phyloP scores from a whole-genome alignment of 2,888 invertebrate genomes.

The Neoitamus cyanurus region DNA sequence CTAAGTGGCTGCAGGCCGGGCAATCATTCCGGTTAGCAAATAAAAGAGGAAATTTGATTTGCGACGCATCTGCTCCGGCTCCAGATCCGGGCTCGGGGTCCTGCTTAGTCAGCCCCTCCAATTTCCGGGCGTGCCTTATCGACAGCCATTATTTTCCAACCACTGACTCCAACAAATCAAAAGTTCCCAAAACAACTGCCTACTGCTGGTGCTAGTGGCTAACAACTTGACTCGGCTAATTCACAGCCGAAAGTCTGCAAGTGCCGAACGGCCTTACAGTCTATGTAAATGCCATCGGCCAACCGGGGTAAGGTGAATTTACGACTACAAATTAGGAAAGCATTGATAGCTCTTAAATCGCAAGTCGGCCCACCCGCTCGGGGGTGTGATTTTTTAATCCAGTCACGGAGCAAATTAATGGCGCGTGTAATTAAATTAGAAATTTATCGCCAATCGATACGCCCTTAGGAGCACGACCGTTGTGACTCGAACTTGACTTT shows the following conservation, averaged over 20 bases:
- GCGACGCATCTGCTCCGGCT: neutral
- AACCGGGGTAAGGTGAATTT: slow-evolving; percentile 23
- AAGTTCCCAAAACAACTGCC: slow-evolving; percentile 38
- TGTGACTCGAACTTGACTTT: neutral
- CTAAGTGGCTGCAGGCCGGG: neutral
- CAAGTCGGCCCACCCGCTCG: slow-evolving; percentile 37
- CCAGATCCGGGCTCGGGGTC: neutral
- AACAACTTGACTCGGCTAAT: slow-evolving; percentile 27
- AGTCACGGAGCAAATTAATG: slow-evolving; percentile 50
- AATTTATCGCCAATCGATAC: slow-evolving; percentile 48
- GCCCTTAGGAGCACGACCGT: neutral
- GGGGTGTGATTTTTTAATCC: slow-evolving; percentile 47
- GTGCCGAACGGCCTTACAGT: neutral
- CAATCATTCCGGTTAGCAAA: slow-evolving; percentile 9
- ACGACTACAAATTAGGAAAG: slow-evolving; percentile 42
- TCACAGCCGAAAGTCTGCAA: neutral
- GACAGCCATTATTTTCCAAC: slow-evolving; percentile 26
- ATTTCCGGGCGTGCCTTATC: slow-evolving; percentile 9
- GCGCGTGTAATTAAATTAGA: slow-evolving; percentile 51
- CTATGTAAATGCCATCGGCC: slow-evolving; percentile 40
- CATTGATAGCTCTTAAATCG: slow-evolving; percentile 47
- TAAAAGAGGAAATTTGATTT: slow-evolving; percentile 30
- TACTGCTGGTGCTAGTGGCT: neutral
- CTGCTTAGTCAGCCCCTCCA: slow-evolving; percentile 21
- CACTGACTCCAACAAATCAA: slow-evolving; percentile 33